Evolutionary conservation across 2,113 vertebrate genomes (phyloP).

Genomic region (Podilymbus podiceps): DNA sequence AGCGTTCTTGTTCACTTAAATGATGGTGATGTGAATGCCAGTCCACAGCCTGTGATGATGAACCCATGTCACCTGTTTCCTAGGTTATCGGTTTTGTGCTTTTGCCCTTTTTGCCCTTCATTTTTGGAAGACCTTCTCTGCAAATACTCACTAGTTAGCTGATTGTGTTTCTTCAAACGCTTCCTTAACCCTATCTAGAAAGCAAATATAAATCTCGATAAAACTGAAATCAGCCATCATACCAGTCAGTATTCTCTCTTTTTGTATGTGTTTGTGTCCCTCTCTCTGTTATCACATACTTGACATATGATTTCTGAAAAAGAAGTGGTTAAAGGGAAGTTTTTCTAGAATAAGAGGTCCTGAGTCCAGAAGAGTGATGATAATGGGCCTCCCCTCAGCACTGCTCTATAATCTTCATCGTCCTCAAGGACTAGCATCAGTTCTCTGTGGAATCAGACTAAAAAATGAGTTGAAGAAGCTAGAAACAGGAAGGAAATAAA

Average conservation of each 20-base stretch:
- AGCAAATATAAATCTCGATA: neutral
- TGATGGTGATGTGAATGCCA: neutral
- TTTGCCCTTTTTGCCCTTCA: neutral
- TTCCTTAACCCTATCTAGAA: neutral
- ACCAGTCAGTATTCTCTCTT: neutral
- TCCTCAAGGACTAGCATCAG: neutral
- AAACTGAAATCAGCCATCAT: neutral
- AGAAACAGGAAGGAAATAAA: neutral
- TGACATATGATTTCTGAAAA: neutral
- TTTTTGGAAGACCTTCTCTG: neutral
- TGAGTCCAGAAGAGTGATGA: neutral
- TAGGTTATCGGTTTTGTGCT: neutral
- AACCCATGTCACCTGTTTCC: rapidly evolving
- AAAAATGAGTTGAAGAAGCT: neutral
- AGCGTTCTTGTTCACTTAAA: neutral
- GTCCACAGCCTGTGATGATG: neutral
- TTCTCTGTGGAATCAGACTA: neutral
- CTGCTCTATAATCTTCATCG: neutral
- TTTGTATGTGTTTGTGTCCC: neutral
- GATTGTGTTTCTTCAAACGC: neutral
- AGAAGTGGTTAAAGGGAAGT: neutral
- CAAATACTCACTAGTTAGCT: neutral
- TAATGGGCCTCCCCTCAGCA: neutral
- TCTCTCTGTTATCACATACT: neutral
- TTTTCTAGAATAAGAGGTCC: neutral